Conservation (phyloP, 35 echinoderm and acorn worm genomes). For the Apostichopus parvimensis region DNA sequence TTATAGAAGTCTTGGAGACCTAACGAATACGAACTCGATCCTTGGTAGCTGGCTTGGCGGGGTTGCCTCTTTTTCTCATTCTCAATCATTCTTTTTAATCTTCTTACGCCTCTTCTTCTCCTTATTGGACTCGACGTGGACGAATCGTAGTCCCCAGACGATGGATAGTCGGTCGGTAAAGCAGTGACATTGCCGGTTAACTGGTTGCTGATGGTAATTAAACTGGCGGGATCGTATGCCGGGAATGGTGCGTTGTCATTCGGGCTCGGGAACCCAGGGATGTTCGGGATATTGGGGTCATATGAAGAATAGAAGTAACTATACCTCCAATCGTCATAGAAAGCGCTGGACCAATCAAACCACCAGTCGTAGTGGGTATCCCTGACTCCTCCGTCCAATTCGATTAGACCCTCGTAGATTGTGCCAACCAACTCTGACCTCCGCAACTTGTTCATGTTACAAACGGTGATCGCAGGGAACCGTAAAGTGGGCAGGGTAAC, state of each 20-base stretch:
- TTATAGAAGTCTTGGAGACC: not conserved
- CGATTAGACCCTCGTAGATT: conserved; percentile 73
- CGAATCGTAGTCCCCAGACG: not conserved
- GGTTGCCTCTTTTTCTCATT: not conserved
- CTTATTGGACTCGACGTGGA: not conserved
- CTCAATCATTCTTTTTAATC: not conserved
- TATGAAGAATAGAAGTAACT: not conserved
- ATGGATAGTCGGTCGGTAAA: not conserved
- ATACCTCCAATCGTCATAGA: conserved; percentile 16
- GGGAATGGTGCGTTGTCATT: not conserved
- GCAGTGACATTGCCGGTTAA: not conserved
- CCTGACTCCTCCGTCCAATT: conserved; percentile 61
- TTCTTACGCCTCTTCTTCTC: not conserved
- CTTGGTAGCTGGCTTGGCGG: not conserved
- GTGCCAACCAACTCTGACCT: conserved; percentile 68
- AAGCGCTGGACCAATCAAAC: conserved; percentile 26
- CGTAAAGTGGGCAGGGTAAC: conserved; percentile 51
- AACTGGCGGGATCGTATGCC: not conserved
- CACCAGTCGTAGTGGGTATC: conserved; percentile 30
- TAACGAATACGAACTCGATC: not conserved
- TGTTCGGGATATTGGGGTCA: not conserved
- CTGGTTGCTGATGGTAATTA: not conserved
- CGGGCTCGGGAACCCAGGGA: not conserved
- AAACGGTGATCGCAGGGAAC: conserved; percentile 87
- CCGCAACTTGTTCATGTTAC: conserved; percentile 85